Evolutionary conservation across 2,797 vertebrate species (phyloP).

Genomic region (Pipistrellus pipistrellus): DNA sequence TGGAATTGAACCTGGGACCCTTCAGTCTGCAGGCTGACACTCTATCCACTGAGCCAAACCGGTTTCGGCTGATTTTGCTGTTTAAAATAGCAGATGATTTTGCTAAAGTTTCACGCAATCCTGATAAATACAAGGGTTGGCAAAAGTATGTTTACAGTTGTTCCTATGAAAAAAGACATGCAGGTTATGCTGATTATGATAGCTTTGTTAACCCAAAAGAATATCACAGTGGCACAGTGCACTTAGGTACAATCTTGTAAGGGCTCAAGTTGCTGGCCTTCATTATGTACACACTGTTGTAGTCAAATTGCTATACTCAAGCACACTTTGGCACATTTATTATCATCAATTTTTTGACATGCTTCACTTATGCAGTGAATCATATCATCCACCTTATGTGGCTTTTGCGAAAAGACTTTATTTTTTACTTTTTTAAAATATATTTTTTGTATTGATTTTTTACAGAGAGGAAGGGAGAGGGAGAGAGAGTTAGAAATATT

Average conservation of each 20-base stretch:
- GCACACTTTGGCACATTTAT: not conserved
- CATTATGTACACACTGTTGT: not conserved
- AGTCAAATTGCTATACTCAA: not conserved
- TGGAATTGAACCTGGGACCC: no score
- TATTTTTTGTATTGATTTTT: no score
- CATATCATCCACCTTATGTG: not conserved
- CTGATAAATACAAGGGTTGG: not conserved
- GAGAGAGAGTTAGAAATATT: no score
- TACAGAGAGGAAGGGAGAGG: no score
- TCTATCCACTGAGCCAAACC: no score
- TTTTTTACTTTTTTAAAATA: no score
- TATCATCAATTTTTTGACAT: not conserved
- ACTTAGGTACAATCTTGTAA: not conserved
- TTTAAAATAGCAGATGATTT: slow-evolving; percentile 42
- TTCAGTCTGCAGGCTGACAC: no score
- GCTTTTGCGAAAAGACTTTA: not conserved
- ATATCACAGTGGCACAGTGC: not conserved
- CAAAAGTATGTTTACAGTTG: not conserved
- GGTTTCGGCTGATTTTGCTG: not conserved
- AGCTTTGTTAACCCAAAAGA: not conserved
- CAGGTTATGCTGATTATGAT: not conserved
- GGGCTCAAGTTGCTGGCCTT: not conserved
- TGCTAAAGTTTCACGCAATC: not conserved
- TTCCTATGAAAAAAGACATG: not conserved
- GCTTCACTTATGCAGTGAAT: not conserved